phyloP scores from a whole-genome alignment of 2,113 vertebrate species.

The Paramisgurnus dabryanus region DNA sequence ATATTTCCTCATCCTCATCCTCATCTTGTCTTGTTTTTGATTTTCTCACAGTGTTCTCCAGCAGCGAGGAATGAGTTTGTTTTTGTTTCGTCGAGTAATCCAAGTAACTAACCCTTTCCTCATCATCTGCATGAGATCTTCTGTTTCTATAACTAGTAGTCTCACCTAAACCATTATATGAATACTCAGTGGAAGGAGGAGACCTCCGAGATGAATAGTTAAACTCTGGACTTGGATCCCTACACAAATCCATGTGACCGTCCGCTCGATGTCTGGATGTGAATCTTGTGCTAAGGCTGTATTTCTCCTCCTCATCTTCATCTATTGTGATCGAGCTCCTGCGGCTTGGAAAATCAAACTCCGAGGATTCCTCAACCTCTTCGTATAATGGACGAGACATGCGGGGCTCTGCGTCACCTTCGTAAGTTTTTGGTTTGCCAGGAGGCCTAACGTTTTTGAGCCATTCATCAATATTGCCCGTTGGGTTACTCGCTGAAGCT shows the following conservation, averaged over 20 bases:
- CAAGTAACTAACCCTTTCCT: constrained; percentile 63
- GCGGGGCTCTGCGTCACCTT: constrained; percentile 68
- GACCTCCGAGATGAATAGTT: constrained; percentile 59
- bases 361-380: constrained; percentile 70
- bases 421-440: constrained; percentile 61
- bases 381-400: constrained; percentile 64
- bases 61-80: constrained; percentile 72
- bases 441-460: constrained; percentile 81
- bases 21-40: constrained; percentile 59
- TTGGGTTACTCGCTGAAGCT: constrained; percentile 60
- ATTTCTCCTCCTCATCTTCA: constrained; percentile 67
- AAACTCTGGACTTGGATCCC: constrained; percentile 71
- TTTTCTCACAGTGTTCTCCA: constrained; percentile 68
- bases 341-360: constrained; percentile 77
- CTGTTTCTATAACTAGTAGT: constrained; percentile 52
- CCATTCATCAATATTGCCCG: constrained; percentile 81
- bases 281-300: constrained; percentile 70
- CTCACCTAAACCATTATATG: constrained; percentile 65
- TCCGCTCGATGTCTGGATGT: constrained; percentile 70
- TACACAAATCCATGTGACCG: constrained; percentile 60
- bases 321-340: constrained; percentile 66
- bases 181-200: constrained; percentile 57
- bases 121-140: constrained; percentile 69
- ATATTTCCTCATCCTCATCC: constrained; percentile 70
- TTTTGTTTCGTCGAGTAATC: constrained; percentile 79